Base-by-base conservation (phyloP, 2,888 invertebrate species). In the Limnephilus lunatus region DNA sequence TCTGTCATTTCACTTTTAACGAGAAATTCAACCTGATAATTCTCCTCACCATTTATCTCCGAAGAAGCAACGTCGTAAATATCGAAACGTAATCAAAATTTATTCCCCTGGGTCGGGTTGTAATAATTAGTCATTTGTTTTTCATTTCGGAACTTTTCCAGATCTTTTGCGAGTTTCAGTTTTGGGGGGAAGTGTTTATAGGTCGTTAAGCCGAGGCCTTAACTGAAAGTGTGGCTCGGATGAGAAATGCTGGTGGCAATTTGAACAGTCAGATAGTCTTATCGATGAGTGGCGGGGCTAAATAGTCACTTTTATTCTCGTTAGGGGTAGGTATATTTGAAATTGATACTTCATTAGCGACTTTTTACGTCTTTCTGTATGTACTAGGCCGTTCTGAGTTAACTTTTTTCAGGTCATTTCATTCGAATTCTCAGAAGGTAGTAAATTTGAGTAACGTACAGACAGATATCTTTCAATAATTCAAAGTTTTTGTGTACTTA, bases 61-160 rank as follows among this genome's bases (percentile, higher is more conserved):
- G 85, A 90, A 85, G 68, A 85, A 32, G 90, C 31, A 35, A 48
- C 81, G 86, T 44, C 32, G 35, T 82, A 53, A 91, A 82, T 88
- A 91, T 91, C 91, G 91, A 91, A 82, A 88, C 88, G 91, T 91
- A 81, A 91, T 91, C 91, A 91, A 91, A 91, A 91, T 91, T 88
- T 53, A 88, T 88, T 88, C 82, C 91, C 88, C n/a, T 35, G 31
- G 31, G 88, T 68, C 83, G 48, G 68, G 86, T 81, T 68, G 90
- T 92, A 92, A 68, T 68, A 68, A 92, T 92, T 92, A 92, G 92
- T 92, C 92, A 92, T 92, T 92, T 90, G 90, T 92, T 92, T 92
- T 86, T 88, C 91, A 89, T 89, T 89, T 82, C 31, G 3, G n/a
- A 9, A n/a, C 9, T 68, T 68, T 68, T 68, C n/a, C 68, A 68